These are phyloP conservation scores for Mus spicilegus DNA, from an alignment of 2,113 vertebrate genomes.

Conservation along the genomic window DNA sequence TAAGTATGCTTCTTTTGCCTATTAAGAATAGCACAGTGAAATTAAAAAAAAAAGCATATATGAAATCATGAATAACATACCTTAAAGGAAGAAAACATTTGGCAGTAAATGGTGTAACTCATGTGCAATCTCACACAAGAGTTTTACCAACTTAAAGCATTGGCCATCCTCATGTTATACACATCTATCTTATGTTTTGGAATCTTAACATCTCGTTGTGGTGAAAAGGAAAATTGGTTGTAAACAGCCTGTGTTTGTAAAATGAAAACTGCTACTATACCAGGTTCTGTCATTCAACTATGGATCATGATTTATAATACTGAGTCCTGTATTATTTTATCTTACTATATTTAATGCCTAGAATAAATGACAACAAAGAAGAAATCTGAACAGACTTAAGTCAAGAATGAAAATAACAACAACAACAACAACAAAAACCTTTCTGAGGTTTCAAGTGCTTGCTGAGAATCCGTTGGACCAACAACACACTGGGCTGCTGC, in stretches of 20 bases:
- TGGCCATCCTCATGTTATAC: not conserved
- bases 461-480: not conserved
- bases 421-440: not conserved
- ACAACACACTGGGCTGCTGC: not conserved
- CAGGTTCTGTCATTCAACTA: accelerated
- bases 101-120: not conserved
- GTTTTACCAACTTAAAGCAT: not conserved
- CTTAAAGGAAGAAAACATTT: not conserved
- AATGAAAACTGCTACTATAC: not conserved
- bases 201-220: not conserved
- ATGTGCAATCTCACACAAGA: not conserved
- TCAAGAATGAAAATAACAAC: not conserved
- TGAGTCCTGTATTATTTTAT: not conserved
- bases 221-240: not conserved
- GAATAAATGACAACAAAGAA: not conserved
- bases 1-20: not conserved
- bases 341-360: not conserved
- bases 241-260: not conserved
- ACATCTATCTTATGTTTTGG: not conserved
- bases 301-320: not conserved
- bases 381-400: not conserved
- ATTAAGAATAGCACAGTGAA: not conserved
- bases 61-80: not conserved
- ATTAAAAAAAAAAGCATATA: not conserved
- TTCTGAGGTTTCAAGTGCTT: not conserved